Evolutionary conservation across 2,888 invertebrate species (phyloP), one percentile per base, ranked within the genome.

Genomic region (Andrena flavipes): DNA sequence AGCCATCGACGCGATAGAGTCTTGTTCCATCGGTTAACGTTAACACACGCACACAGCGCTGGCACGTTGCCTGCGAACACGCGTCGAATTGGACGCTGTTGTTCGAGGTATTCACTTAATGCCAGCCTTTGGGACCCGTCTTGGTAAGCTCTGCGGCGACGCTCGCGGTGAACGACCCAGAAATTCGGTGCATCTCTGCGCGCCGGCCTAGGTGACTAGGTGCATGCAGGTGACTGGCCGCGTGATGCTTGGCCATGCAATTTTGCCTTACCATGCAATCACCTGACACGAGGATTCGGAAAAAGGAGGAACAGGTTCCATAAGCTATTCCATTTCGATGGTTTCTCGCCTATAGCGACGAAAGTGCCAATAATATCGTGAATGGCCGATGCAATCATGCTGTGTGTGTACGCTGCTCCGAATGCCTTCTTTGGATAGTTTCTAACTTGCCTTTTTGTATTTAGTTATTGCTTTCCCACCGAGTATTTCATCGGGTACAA

Each of bases 21-120:
- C 62, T 65, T 48, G 74, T 70, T 71, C 30, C 64, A 79, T 85
- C 73, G 84, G 76, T 86, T 82, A 79, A 76, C 81, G 86, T 86
- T 86, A 82, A 83, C 75, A 67, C 71, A 49, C 79, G 54, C 79
- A 62, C 60, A 51, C 71, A 13, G 20, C 63, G 69, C 59, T 48
- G 26, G 23, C 51, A 63, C 10, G 16, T 59, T 16, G 33, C 2
- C 26, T 29, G 10, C 56, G 42, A 10, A 29, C 78, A 67, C 72
- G 68, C 70, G 62, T 74, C 73, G 70, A 80, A 87, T 84, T 79
- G 84, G 73, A 84, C 68, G 63, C 68, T 49, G 67, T 86, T 88
- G 87, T 84, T 76, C 70, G 56, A 56, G 59, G 62, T 62, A 80
- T 80, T 86, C 80, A 67, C 84, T 76, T 80, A 84, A 87, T 84